Evolutionary conservation across 2,888 invertebrate species (phyloP).

Genomic region (Tipula confusa): DNA sequence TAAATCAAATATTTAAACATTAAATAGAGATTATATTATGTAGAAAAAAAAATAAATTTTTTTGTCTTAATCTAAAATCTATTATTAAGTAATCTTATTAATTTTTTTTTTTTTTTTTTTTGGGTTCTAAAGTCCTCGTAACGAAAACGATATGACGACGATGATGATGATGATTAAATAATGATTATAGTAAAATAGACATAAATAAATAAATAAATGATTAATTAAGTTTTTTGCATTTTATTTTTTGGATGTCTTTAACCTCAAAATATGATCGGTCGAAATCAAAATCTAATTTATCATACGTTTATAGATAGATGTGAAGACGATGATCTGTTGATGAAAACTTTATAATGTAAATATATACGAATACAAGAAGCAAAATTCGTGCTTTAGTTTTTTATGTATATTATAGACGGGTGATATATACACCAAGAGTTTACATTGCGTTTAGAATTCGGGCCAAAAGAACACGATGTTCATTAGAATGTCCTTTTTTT

Average conservation of each 20-base stretch:
- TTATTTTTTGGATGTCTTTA: background rate
- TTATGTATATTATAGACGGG: background rate
- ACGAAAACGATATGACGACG: background rate
- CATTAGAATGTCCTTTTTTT: no score
- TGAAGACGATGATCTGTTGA: background rate
- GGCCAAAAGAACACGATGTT: no score
- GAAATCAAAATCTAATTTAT: background rate
- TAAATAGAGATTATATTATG: background rate
- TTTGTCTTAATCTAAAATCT: background rate
- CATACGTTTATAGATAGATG: background rate
- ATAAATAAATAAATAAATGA: background rate
- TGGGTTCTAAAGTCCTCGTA: background rate
- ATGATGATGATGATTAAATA: background rate
- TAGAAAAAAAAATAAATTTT: background rate
- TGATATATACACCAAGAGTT: background rate
- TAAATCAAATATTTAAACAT: conserved; percentile 25
- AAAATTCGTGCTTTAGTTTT: background rate
- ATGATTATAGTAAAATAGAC: background rate
- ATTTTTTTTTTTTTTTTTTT: background rate
- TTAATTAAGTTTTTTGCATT: background rate
- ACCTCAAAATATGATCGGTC: background rate
- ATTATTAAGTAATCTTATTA: background rate
- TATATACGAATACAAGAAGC: background rate
- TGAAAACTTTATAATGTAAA: background rate
- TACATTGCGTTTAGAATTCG: no score